Conservation (phyloP, 2,888 invertebrate genomes). For the Frankliniella fusca region DNA sequence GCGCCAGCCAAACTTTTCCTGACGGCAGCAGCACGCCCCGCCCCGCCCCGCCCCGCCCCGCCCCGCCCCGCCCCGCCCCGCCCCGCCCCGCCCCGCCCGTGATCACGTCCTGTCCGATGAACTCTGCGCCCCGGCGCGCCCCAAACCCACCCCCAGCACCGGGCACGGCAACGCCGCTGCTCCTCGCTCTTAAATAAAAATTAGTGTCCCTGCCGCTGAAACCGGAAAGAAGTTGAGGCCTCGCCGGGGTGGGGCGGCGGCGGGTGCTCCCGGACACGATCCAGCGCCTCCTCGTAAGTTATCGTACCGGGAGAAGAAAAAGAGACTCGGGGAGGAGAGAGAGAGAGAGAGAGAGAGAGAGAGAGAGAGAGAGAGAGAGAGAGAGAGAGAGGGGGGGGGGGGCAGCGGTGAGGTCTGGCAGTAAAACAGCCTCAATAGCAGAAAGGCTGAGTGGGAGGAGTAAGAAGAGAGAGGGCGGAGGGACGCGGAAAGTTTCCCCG, state of each 20-base stretch:
- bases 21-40: too few relatives aligned
- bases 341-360: conserved; percentile 23
- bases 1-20: too few relatives aligned
- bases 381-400: not conserved
- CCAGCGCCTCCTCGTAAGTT: not conserved
- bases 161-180: too few relatives aligned
- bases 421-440: not conserved
- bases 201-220: not conserved
- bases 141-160: too few relatives aligned
- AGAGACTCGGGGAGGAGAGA: not conserved
- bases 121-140: too few relatives aligned
- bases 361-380: conserved; percentile 29
- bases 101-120: too few relatives aligned
- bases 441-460: not conserved
- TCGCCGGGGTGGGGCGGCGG: not conserved
- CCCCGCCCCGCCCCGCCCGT: too few relatives aligned
- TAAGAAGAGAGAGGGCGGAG: not conserved
- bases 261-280: not conserved
- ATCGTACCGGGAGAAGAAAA: conserved; percentile 7
- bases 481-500: conserved; percentile 4
- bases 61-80: too few relatives aligned
- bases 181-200: not conserved
- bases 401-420: not conserved
- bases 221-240: not conserved
- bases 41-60: too few relatives aligned